Evolutionary conservation across 2,113 vertebrate genomes (phyloP).

Genomic region (Ophthalmolycus amberensis): DNA sequence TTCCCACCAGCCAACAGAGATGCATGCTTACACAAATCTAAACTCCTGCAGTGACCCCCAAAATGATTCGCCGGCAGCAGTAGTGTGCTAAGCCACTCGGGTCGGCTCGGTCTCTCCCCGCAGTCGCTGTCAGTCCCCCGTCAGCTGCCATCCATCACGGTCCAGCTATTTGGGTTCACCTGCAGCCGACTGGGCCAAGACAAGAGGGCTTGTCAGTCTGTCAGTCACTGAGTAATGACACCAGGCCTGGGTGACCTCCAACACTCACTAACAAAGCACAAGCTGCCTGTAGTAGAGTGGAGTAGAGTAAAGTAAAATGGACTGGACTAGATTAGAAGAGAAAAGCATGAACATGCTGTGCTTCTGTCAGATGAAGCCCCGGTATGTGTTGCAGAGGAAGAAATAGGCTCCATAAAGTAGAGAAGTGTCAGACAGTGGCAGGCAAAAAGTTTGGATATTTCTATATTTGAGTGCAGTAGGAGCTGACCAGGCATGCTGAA

Average conservation of each 20-base stretch:
- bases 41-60: conserved; percentile 67
- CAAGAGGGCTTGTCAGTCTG: conserved; percentile 77
- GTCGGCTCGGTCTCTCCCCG: conserved; percentile 65
- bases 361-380: not conserved
- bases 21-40: conserved; percentile 53
- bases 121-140: conserved; percentile 85
- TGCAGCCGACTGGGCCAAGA: conserved; percentile 83
- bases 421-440: conserved; percentile 29
- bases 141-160: conserved; percentile 88
- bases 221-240: conserved; percentile 79
- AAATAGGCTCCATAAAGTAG: conserved; percentile 3
- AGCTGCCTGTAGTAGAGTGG: conserved; percentile 25
- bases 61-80: conserved; percentile 41
- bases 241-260: conserved; percentile 67
- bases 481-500: conserved; percentile 37
- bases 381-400: conserved; percentile 12
- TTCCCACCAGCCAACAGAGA: conserved; percentile 32
- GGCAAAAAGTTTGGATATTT: conserved; percentile 23
- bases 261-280: conserved; percentile 41
- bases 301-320: conserved; percentile 20
- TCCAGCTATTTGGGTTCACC: conserved; percentile 83
- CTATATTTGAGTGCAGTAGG: conserved; percentile 14
- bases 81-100: conserved; percentile 26
- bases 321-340: conserved; percentile 11
- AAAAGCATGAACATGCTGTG: conserved; percentile 2